Evolutionary conservation across 2,113 vertebrate species (phyloP).

Genomic region (Scopus umbretta): DNA sequence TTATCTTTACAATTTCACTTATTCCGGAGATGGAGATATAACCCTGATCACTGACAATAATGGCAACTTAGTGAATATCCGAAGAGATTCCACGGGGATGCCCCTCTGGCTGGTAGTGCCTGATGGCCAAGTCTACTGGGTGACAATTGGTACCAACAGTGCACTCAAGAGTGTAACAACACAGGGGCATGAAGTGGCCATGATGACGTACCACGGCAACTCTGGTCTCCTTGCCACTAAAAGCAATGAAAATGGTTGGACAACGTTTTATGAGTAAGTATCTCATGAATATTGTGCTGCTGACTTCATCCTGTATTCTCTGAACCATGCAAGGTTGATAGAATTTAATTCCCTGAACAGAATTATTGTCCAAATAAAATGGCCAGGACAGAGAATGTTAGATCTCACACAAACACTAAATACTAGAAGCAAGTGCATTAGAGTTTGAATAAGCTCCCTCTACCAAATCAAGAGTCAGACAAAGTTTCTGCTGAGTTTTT

Average conservation of each 20-base stretch:
- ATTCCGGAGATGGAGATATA: constrained; percentile 86
- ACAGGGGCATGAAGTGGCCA: constrained; percentile 90
- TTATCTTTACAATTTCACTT: constrained; percentile 94
- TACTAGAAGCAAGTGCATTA: neutral
- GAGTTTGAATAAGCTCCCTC: neutral
- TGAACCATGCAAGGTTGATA: neutral
- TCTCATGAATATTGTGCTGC: neutral
- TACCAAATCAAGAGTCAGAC: neutral
- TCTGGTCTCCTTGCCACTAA: constrained; percentile 94
- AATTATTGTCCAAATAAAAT: neutral
- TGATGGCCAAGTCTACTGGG: constrained; percentile 93
- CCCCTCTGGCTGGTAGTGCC: constrained; percentile 93
- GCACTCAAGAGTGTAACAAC: constrained; percentile 89
- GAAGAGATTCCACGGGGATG: constrained; percentile 90
- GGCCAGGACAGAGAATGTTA: neutral
- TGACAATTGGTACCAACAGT: constrained; percentile 95
- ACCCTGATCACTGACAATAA: constrained; percentile 91
- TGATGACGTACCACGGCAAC: constrained; percentile 96
- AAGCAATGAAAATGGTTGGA: constrained; percentile 97
- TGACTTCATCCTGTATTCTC: neutral
- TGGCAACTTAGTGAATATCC: constrained; percentile 85
- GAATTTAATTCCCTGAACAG: neutral
- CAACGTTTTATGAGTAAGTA: constrained; percentile 98
- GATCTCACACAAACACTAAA: neutral
- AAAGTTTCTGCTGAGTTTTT: neutral